Evolutionary conservation across 2,113 vertebrate species (phyloP).

Genomic region (Sprattus sprattus): DNA sequence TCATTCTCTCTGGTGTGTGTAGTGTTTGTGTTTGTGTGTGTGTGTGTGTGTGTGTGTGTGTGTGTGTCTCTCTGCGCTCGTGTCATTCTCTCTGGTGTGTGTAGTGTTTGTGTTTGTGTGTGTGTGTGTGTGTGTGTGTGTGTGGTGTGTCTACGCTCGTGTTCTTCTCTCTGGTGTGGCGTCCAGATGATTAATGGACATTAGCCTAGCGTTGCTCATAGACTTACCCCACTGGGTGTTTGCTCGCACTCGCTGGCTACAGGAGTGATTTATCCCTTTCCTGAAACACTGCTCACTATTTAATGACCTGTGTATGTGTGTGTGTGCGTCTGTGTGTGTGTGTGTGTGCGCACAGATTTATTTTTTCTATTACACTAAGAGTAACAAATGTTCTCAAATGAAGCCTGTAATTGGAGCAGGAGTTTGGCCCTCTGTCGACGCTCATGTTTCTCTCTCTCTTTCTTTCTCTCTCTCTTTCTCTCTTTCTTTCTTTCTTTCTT

Average conservation of each 20-base stretch:
- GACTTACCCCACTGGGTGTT: neutral
- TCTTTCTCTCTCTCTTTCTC: neutral
- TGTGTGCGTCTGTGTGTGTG: neutral
- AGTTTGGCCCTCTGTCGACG: neutral
- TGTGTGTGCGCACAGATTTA: neutral
- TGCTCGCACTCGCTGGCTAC: neutral
- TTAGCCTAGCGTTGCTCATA: slow-evolving; percentile 4
- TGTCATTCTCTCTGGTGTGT: neutral
- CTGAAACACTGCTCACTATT: neutral
- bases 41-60: no score
- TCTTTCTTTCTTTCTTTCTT: neutral
- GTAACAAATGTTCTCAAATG: neutral
- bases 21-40: no score
- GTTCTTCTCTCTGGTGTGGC: neutral
- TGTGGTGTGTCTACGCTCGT: neutral
- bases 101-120: no score
- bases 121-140: no score
- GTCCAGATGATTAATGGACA: neutral
- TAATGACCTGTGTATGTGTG: neutral
- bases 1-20: neutral
- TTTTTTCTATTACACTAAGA: neutral
- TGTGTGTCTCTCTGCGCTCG: neutral
- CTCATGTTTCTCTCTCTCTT: neutral
- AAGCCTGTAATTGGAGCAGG: slow-evolving; percentile 6
- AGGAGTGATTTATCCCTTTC: neutral